A percentile compares a stretch with the other conserved stretches of the same genome.
Evolutionary conservation across 2,888 invertebrate genomes (phyloP).

Genomic region (Molanna angustata): DNA sequence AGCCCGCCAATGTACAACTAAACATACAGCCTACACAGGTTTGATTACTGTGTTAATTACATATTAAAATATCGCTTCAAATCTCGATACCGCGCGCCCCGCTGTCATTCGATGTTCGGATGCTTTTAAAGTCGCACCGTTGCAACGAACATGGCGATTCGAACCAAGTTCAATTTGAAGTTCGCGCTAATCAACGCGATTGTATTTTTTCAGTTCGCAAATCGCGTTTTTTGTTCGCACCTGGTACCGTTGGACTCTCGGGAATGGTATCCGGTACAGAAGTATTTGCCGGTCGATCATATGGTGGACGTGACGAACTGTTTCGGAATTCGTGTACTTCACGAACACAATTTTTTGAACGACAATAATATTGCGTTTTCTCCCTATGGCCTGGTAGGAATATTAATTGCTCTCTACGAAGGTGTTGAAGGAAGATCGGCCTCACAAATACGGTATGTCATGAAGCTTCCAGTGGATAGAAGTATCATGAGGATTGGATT

Average conservation of each 20-base stretch:
- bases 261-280: slow-evolving; percentile 24
- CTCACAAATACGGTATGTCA: slow-evolving; percentile 66
- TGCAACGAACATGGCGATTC: slow-evolving; percentile 15
- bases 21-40: slow-evolving; percentile 10
- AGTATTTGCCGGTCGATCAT: slow-evolving; percentile 60
- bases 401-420: slow-evolving; percentile 75
- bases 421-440: slow-evolving; percentile 72
- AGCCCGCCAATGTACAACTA: slow-evolving; percentile 6
- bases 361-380: slow-evolving; percentile 82
- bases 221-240: slow-evolving; percentile 4
- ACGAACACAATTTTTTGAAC: slow-evolving; percentile 69
- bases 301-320: slow-evolving; percentile 81
- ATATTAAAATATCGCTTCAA: no score
- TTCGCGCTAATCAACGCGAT: slow-evolving; percentile 9
- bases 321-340: slow-evolving; percentile 65
- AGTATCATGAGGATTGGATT: slow-evolving; percentile 74
- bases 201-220: slow-evolving; percentile 8
- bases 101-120: slow-evolving; percentile 14
- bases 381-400: slow-evolving; percentile 78
- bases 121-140: slow-evolving; percentile 10
- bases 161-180: not conserved
- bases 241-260: not conserved
- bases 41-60: slow-evolving; percentile 9
- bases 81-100: no score
- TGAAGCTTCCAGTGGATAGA: slow-evolving; percentile 70